Base-by-base conservation (phyloP, 2,888 invertebrate species). In the Slavum lentiscoides region DNA sequence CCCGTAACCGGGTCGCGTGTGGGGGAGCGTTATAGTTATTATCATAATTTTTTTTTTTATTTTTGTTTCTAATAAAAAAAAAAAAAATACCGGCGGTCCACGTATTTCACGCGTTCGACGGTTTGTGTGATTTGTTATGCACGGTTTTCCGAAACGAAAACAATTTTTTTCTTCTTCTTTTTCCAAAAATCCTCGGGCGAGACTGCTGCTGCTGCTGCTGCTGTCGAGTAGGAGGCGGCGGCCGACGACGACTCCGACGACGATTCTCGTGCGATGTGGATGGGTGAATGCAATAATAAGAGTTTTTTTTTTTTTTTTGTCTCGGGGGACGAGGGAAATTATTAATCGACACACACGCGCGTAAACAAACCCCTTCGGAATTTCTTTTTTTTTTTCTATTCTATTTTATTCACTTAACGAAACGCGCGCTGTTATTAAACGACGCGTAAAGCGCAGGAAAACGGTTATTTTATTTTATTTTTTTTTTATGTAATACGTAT, bases 61-160 rank as follows among this genome's bases (percentile, higher is more conserved):
- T 30, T 30, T 30, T 30, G n/a, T 30, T 30, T 30, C 30, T 30
- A 30, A 30, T 30, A 30, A 30, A 30, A 30, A 30, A 30, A 30
- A 2, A 30, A 30, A 30, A 30, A 30, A 30, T 30, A 30, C 30
- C 43, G 43, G 7, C 43, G 8, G 19, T 58, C 39, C 23, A 49
- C 82, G 82, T 83, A 83, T 83, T 83, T 83, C 83, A 83, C 82
- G 82, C 82, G 83, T 82, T 82, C 68, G 74, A 82, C 82, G 83
- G 77, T 76, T 75, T 7, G 8, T 7, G 9, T 82, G 73, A 83
- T 83, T 83, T 77, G 83, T 81, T 76, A 81, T 83, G 84, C 84
- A 84, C 83, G 84, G 82, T 74, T 74, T 82, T 83, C 62, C 80
- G 72, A 72, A 62, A 69, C 39, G 76, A 76, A 68, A 76, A 76